Percentiles rank a stretch among this genome's conserved stretches.
Evolutionary conservation across 23 tunicate genomes (phyloP).

Genomic region (Corella eumyota): DNA sequence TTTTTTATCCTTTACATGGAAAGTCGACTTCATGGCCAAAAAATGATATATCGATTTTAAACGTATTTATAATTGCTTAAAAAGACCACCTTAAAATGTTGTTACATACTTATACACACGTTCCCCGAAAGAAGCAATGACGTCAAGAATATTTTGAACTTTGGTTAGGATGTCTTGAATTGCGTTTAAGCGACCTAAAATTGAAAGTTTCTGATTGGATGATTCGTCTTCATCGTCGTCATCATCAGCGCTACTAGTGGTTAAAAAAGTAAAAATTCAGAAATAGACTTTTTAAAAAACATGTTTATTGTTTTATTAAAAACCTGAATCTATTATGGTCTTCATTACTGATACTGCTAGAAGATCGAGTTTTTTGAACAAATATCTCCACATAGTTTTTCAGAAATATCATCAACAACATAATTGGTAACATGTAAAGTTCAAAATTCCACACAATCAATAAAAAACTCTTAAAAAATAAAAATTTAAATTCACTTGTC

Average conservation of each 20-base stretch:
- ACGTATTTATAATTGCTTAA: not conserved
- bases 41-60: not conserved
- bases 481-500: no score
- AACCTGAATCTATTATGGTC: no score
- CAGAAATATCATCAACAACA: constrained; percentile 43
- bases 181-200: constrained; percentile 44
- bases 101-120: constrained; percentile 62
- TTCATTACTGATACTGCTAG: no score
- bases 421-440: constrained; percentile 80
- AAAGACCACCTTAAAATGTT: not conserved
- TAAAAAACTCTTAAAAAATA: constrained; percentile 18
- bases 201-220: constrained; percentile 10
- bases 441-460: constrained; percentile 83
- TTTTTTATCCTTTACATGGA: not conserved
- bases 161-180: constrained; percentile 64
- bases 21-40: not conserved
- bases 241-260: constrained; percentile 16
- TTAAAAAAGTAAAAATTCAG: not conserved
- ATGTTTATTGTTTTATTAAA: no score
- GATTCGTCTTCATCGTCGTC: constrained; percentile 66
- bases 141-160: constrained; percentile 78
- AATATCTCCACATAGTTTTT: constrained; percentile 63
- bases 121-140: constrained; percentile 65
- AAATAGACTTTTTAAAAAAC: not conserved
- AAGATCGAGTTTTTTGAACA: no score